A percentile compares a stretch with the other conserved stretches of the same genome.
Conservation (phyloP, 2,888 invertebrate genomes). For the Agonopterix heracliana region DNA sequence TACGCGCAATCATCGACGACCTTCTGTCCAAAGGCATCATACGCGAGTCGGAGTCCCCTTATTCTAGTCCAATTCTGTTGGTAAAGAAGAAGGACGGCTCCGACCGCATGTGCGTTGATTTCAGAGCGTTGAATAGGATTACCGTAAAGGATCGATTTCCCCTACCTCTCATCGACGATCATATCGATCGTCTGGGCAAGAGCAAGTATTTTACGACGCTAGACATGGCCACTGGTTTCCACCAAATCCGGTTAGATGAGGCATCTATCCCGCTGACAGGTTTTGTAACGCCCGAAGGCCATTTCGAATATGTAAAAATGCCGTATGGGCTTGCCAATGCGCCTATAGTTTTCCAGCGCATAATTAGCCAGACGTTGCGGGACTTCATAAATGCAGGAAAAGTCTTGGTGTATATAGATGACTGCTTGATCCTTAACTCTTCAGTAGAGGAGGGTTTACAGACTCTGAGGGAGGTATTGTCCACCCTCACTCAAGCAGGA, state of each 20-base stretch:
- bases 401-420: too few relatives aligned
- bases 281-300: background rate
- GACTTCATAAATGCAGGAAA: too few relatives aligned
- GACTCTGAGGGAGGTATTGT: too few relatives aligned
- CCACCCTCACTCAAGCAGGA: too few relatives aligned
- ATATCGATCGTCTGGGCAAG: too few relatives aligned
- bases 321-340: background rate
- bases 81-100: constrained; percentile 18
- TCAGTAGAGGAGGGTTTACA: too few relatives aligned
- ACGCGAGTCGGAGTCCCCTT: constrained; percentile 25
- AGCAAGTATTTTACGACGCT: too few relatives aligned
- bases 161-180: constrained; percentile 20
- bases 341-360: background rate
- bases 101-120: constrained; percentile 26
- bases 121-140: constrained; percentile 18
- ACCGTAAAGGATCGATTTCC: constrained; percentile 22
- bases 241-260: too few relatives aligned
- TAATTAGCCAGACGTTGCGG: too few relatives aligned
- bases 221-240: too few relatives aligned
- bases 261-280: constrained; percentile 1
- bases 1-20: too few relatives aligned
- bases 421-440: too few relatives aligned
- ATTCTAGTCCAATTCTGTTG: constrained; percentile 24
- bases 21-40: constrained; percentile 17
- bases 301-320: background rate